A percentile compares a stretch with the other conserved stretches of the same genome.
Conservation (phyloP, 2,113 vertebrate genomes). For the Paramormyrops kingsleyae region DNA sequence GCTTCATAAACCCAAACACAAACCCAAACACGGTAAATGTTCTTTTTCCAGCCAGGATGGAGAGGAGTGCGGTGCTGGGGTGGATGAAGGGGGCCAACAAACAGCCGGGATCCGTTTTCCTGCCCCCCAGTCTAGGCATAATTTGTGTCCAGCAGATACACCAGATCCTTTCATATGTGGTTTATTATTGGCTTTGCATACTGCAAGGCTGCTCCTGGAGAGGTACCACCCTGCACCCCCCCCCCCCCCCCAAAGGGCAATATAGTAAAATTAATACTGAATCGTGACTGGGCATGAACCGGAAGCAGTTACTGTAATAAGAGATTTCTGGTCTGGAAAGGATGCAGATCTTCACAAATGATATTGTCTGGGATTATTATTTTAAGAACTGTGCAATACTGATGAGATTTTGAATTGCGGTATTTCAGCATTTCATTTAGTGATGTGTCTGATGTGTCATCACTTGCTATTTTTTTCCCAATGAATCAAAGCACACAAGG, state of each 20-base stretch:
- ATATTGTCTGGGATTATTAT: not conserved
- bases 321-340: not conserved
- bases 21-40: slow-evolving; percentile 13
- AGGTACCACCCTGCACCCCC: no score
- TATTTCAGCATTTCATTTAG: not conserved
- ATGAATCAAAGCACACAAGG: not conserved
- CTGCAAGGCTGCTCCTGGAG: no score
- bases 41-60: not conserved
- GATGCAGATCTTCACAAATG: not conserved
- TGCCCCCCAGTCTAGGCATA: not conserved
- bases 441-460: not conserved
- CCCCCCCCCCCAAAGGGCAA: not conserved
- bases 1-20: slow-evolving; percentile 12
- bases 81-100: not conserved
- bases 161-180: not conserved
- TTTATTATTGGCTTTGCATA: no score
- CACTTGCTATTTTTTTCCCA: not conserved
- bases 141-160: not conserved
- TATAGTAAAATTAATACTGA: not conserved
- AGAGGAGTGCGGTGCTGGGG: not conserved
- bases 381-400: not conserved
- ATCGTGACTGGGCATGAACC: not conserved
- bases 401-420: not conserved
- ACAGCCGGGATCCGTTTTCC: not conserved
- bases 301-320: not conserved